These are phyloP conservation scores for Pituophis catenifer DNA, from an alignment of 2,113 vertebrate genomes.

Conservation along the genomic window DNA sequence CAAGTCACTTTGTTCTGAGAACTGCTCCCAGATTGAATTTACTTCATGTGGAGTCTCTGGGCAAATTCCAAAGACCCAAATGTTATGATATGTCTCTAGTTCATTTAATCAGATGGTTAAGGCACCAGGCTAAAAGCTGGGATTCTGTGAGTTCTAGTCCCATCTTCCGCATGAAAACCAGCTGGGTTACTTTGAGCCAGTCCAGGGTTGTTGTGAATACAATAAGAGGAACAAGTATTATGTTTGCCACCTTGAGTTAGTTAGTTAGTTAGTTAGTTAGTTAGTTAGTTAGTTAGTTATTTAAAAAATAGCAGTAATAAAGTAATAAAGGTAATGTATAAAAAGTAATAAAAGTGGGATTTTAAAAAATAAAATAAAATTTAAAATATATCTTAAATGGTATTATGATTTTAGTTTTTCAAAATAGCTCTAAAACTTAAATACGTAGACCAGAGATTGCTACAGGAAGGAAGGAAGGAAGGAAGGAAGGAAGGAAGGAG, in stretches of 20 bases:
- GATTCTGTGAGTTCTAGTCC: not conserved
- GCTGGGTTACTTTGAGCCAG: not conserved
- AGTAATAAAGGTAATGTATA: not conserved
- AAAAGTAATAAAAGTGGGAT: not conserved
- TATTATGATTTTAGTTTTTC: too few relatives aligned
- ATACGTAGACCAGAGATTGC: too few relatives aligned
- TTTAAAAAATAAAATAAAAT: not conserved
- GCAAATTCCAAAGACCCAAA: not conserved
- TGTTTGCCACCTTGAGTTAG: not conserved
- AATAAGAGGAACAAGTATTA: not conserved
- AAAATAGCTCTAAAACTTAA: too few relatives aligned
- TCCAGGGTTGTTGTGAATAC: not conserved
- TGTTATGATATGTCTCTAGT: not conserved
- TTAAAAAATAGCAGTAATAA: too few relatives aligned
- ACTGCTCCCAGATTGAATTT: not conserved
- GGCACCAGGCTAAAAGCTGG: too few relatives aligned
- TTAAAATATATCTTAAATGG: not conserved
- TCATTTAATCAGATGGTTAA: not conserved
- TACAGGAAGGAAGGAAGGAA: too few relatives aligned
- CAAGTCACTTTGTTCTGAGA: not conserved
- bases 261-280: not conserved
- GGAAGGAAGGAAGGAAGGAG: too few relatives aligned
- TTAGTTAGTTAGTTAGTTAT: not conserved
- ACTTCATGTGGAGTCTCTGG: not conserved
- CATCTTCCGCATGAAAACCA: not conserved